Evolutionary conservation across 2,888 invertebrate genomes (phyloP).

Genomic region (Pachycephus smyrnensis): DNA sequence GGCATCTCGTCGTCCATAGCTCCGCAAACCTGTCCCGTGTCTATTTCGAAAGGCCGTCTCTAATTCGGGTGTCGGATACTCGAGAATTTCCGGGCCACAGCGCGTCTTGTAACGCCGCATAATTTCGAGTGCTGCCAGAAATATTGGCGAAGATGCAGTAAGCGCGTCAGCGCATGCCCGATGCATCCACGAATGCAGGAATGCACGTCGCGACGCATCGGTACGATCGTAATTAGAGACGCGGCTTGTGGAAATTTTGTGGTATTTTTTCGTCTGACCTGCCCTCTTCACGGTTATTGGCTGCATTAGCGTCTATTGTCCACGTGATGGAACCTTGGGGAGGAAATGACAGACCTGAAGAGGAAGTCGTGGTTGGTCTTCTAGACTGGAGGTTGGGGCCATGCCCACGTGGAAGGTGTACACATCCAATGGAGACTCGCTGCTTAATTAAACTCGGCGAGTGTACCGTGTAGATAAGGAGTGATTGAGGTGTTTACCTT

Average conservation of each 20-base stretch:
- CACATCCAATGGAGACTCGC: not conserved
- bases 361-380: not conserved
- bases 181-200: not conserved
- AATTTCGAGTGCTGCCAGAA: too few species aligned
- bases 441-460: slow-evolving; percentile 36
- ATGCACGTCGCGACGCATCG: not conserved
- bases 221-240: too few species aligned
- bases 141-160: not conserved
- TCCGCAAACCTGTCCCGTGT: not conserved
- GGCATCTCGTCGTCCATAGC: not conserved
- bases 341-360: not conserved
- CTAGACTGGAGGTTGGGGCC: not conserved
- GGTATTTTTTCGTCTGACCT: not conserved
- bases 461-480: slow-evolving; percentile 36
- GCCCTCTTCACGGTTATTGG: not conserved
- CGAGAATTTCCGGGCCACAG: not conserved
- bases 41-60: not conserved
- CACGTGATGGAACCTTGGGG: not conserved
- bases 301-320: not conserved
- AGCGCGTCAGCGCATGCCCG: not conserved
- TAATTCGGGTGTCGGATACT: not conserved
- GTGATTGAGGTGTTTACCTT: slow-evolving; percentile 18
- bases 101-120: not conserved
- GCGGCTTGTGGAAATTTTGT: not conserved
- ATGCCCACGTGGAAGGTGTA: not conserved